phyloP scores from a whole-genome alignment of 2,113 vertebrate species.

The human (Homo sapiens) region DNA sequence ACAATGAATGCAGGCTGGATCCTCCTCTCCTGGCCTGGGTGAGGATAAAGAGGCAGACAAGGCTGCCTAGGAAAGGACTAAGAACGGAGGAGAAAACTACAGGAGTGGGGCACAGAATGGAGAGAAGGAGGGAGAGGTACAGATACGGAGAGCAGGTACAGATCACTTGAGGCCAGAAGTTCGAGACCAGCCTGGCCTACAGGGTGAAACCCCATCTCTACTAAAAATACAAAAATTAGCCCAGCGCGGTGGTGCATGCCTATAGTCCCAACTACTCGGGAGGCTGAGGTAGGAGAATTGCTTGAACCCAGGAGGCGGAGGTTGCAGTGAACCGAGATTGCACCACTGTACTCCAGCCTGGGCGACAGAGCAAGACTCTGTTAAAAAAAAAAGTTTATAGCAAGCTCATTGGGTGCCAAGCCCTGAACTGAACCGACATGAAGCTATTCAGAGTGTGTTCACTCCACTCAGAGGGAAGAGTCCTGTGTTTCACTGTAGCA shows the following conservation, averaged over 20 bases:
- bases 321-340: too few species aligned
- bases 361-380: too few species aligned
- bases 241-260: too few species aligned
- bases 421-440: neutral
- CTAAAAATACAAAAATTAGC: too few species aligned
- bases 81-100: neutral
- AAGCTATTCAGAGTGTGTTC: neutral
- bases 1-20: neutral
- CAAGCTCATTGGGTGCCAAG: neutral
- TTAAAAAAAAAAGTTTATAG: neutral
- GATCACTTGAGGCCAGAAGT: too few species aligned
- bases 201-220: too few species aligned
- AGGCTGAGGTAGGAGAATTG: too few species aligned
- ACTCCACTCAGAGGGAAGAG: neutral
- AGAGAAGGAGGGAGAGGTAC: neutral
- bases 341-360: too few species aligned
- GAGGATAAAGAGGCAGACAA: neutral
- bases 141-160: rapidly evolving
- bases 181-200: too few species aligned
- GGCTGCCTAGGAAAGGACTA: neutral
- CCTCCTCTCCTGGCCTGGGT: neutral
- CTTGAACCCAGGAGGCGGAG: too few species aligned
- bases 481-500: neutral
- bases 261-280: too few species aligned
- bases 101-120: neutral